Evolutionary conservation across 2,113 vertebrate genomes (phyloP), one percentile per base, ranked within the genome.

Genomic region (Hippocampus comes): DNA sequence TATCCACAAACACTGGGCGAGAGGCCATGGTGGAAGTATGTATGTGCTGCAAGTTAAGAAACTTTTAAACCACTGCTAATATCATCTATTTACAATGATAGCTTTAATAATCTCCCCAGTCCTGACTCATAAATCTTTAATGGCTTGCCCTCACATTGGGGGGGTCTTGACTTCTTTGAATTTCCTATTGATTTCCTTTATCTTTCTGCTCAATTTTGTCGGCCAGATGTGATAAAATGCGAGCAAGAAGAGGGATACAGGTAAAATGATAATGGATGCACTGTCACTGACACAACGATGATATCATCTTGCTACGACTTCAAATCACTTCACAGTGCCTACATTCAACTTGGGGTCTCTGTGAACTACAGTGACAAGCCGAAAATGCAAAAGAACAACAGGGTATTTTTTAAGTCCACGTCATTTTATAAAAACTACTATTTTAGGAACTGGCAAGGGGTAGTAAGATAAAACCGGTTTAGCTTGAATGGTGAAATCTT

Each of bases 111-210:
- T 61, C 34, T 59, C 18, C 18, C 55, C 5, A 3, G 30, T 18
- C n/a, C n/a, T 56, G 70, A 70, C 57, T 73, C 66, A 57, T 67
- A 60, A 71, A n/a, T 72, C 69, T 60, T 11, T 27, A 34, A 21
- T 68, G 46, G 11, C 43, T 48, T 67, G 60, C 64, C 46, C n/a
- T 87, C 61, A 72, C 56, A 74, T 63, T 43, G 59, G 34, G 21
- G 25, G 5, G 63, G 74, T 61, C 68, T 59, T 60, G 61, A 46
- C 14, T 34, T 73, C 63, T 76, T 74, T 77, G 57, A 71, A 79
- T 82, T 78, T 82, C 41, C 56, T 82, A 86, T 86, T 82, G 82
- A 87, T 88, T 87, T 82, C 65, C 75, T 78, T 78, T 75, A 84
- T 78, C 74, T 78, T 60, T 60, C 41, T 25, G 65, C 61, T 78